Evolutionary conservation across 2,888 invertebrate genomes (phyloP).

Genomic region (Acrocyrtus sp.): DNA sequence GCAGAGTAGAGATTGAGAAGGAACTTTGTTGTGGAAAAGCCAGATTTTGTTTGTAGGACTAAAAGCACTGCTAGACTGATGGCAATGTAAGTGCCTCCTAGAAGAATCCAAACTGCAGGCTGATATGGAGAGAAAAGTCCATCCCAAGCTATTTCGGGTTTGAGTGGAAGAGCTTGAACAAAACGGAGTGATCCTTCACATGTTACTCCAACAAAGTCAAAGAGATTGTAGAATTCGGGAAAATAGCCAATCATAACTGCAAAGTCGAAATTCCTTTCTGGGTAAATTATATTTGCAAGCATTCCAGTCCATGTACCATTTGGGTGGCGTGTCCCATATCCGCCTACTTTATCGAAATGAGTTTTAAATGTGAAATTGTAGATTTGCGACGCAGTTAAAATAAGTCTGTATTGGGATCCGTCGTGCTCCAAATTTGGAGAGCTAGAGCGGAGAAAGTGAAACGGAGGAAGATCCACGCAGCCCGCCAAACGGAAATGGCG

Average conservation of each 20-base stretch:
- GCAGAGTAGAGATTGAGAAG: background rate
- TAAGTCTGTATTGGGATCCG: conserved; percentile 8
- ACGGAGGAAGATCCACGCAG: conserved; percentile 17
- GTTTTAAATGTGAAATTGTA: conserved; percentile 15
- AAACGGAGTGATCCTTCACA: background rate
- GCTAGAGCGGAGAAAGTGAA: background rate
- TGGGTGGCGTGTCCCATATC: background rate
- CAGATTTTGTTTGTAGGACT: background rate
- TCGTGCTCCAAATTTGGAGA: background rate
- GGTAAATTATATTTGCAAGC: conserved; percentile 16
- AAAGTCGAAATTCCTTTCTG: conserved; percentile 11
- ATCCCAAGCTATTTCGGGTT: conserved; percentile 2
- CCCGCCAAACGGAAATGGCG: conserved; percentile 18
- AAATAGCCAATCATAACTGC: conserved; percentile 5
- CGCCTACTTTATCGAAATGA: background rate
- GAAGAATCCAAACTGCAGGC: background rate
- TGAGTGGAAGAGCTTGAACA: background rate
- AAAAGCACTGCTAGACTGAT: background rate
- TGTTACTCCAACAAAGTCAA: conserved; percentile 4
- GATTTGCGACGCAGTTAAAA: background rate
- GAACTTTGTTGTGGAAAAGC: background rate
- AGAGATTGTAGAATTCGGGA: background rate
- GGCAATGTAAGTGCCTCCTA: background rate
- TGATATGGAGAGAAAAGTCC: background rate
- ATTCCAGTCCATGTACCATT: conserved; percentile 21